Conservation (phyloP, 2,888 invertebrate species). For the Apomyelois bistriatella region DNA sequence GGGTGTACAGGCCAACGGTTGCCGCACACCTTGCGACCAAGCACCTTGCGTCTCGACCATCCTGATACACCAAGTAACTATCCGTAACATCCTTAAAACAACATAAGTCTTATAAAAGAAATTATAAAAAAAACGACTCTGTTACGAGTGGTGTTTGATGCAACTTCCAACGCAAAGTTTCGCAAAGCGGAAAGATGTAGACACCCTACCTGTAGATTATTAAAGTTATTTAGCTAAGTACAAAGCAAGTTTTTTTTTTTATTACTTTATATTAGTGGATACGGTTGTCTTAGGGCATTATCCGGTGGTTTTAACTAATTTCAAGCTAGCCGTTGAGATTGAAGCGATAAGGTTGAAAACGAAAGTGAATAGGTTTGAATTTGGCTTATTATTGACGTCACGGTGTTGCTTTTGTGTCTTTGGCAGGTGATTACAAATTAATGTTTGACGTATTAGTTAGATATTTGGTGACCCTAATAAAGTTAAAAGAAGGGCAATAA, state of each 20-base stretch:
- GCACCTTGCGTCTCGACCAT: slow-evolving; percentile 66
- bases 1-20: slow-evolving; percentile 61
- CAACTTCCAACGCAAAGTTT: slow-evolving; percentile 4
- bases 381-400: slow-evolving; percentile 43
- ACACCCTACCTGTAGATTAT: slow-evolving; percentile 68
- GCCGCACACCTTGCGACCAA: slow-evolving; percentile 61
- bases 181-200: slow-evolving; percentile 55
- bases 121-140: slow-evolving; percentile 17
- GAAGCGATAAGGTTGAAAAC: slow-evolving; percentile 25
- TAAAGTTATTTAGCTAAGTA: slow-evolving; percentile 69
- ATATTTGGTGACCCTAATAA: neutral
- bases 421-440: slow-evolving; percentile 12
- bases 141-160: neutral
- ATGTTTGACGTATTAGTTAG: slow-evolving; percentile 7
- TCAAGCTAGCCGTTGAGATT: slow-evolving; percentile 53
- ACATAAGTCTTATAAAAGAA: slow-evolving; percentile 22
- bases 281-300: slow-evolving; percentile 74
- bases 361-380: slow-evolving; percentile 30
- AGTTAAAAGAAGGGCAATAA: neutral
- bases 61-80: slow-evolving; percentile 69
- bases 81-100: slow-evolving; percentile 35
- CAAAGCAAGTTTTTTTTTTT: slow-evolving; percentile 56
- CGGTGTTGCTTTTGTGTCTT: slow-evolving; percentile 23
- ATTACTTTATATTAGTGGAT: slow-evolving; percentile 63
- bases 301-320: slow-evolving; percentile 47